Conservation (phyloP, 2,888 invertebrate genomes). For the Itoplectis maculator region DNA sequence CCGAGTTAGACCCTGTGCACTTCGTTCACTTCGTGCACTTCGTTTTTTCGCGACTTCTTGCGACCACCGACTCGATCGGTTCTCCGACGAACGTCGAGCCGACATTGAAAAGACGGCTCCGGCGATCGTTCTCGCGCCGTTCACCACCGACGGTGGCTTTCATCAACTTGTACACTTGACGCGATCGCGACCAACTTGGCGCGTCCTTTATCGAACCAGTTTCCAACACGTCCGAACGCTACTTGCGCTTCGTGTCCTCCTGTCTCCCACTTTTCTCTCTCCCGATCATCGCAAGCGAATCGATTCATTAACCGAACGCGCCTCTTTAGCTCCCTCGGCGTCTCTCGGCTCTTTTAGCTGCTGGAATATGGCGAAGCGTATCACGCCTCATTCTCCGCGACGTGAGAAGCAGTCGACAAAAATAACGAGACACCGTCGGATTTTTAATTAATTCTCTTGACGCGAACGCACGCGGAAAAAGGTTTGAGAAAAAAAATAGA, state of each 20-base stretch:
- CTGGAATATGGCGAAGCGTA: slow-evolving; percentile 33
- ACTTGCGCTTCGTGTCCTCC: neutral
- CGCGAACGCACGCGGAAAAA: slow-evolving; percentile 15
- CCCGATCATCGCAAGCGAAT: slow-evolving; percentile 44
- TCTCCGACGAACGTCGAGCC: slow-evolving; percentile 19
- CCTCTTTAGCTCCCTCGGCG: neutral
- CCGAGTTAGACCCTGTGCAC: slow-evolving; percentile 32
- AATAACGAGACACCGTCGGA: slow-evolving; percentile 33
- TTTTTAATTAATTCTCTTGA: slow-evolving; percentile 48
- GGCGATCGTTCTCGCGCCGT: slow-evolving; percentile 45
- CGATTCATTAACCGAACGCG: slow-evolving; percentile 46
- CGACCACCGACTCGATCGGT: slow-evolving; percentile 37
- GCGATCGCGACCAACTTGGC: slow-evolving; percentile 54
- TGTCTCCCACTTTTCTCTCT: slow-evolving; percentile 11
- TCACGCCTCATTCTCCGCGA: slow-evolving; percentile 23
- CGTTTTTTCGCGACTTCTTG: slow-evolving; percentile 41
- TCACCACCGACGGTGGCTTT: slow-evolving; percentile 55
- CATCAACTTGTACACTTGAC: slow-evolving; percentile 62
- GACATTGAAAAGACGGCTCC: slow-evolving; percentile 52
- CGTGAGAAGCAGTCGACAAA: slow-evolving; percentile 31
- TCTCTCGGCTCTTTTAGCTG: slow-evolving; percentile 15
- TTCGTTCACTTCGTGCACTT: slow-evolving; percentile 31
- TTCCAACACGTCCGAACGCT: slow-evolving; percentile 43
- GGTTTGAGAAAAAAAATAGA: neutral
- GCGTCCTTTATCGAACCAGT: slow-evolving; percentile 61